phyloP scores from a whole-genome alignment of 2,113 vertebrate species.

The Peucedramus taeniatus region DNA sequence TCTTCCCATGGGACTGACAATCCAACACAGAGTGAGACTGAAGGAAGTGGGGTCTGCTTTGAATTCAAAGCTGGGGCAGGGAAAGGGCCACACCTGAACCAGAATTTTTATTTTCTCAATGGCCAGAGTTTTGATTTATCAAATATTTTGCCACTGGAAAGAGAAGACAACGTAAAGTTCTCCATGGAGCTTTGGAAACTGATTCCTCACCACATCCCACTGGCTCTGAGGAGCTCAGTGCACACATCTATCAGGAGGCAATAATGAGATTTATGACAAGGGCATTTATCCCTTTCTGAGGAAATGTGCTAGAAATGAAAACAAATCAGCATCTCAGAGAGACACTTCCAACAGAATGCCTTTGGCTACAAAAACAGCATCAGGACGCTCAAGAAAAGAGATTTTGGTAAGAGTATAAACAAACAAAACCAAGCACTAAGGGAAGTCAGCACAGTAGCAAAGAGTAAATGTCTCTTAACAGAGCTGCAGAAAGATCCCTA shows the following conservation, averaged over 20 bases:
- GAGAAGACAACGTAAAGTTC: not conserved
- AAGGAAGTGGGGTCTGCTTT: not conserved
- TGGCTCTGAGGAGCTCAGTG: not conserved
- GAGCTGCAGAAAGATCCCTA: not conserved
- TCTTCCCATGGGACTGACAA: not conserved
- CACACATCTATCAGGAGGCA: not conserved
- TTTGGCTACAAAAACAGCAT: constrained; percentile 54
- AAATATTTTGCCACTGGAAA: not conserved
- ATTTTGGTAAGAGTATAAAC: not conserved
- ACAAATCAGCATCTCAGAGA: constrained; percentile 39
- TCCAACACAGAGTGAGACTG: not conserved
- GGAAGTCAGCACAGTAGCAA: constrained; percentile 9
- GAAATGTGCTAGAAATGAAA: constrained; percentile 58
- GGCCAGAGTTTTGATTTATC: not conserved
- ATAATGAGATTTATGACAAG: constrained; percentile 7
- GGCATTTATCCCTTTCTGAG: constrained; percentile 51
- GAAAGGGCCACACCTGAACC: not conserved
- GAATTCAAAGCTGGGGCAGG: not conserved
- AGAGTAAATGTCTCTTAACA: not conserved
- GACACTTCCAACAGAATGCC: constrained; percentile 34
- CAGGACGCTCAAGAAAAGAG: not conserved
- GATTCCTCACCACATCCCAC: not conserved
- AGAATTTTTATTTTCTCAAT: not conserved
- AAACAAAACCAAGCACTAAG: constrained; percentile 5
- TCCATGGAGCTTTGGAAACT: not conserved